Conservation (phyloP, 1,140 invertebrate genomes). For the Drosophila subobscura region DNA sequence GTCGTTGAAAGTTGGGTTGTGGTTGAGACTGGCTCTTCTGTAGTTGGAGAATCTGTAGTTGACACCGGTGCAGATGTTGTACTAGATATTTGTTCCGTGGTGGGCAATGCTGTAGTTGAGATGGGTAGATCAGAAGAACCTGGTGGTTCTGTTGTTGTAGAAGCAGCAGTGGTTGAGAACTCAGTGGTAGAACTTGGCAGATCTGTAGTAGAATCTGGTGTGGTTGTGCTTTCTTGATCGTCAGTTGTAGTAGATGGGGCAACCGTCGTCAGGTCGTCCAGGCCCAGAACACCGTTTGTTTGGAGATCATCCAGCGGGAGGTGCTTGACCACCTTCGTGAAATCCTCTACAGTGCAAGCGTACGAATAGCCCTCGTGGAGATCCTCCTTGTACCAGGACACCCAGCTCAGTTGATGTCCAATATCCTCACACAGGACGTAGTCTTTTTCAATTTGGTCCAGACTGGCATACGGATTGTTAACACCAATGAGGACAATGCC, state of each 20-base stretch:
- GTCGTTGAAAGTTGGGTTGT: conserved; percentile 8
- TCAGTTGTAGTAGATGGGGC: conserved; percentile 2
- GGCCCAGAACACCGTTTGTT: conserved; percentile 69
- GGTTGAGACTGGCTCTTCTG: neutral
- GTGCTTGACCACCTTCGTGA: conserved; percentile 84
- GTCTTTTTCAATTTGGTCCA: conserved; percentile 75
- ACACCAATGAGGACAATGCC: conserved; percentile 86
- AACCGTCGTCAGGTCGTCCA: conserved; percentile 50
- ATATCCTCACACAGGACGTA: conserved; percentile 85
- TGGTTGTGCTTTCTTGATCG: neutral
- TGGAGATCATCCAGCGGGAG: conserved; percentile 71
- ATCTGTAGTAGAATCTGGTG: no score
- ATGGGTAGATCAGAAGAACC: conserved; percentile 10
- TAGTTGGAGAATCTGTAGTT: neutral
- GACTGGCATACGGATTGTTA: conserved; percentile 85
- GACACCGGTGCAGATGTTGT: neutral
- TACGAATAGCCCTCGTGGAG: conserved; percentile 86
- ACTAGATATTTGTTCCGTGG: conserved; percentile 6
- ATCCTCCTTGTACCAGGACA: conserved; percentile 84
- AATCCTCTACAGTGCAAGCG: conserved; percentile 87
- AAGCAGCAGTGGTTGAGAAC: neutral
- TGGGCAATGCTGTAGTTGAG: conserved; percentile 1
- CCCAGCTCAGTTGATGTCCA: conserved; percentile 84
- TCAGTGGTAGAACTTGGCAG: conserved; percentile 4
- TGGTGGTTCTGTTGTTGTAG: neutral